Evolutionary conservation across 2,888 invertebrate species (phyloP).

Genomic region (Drosophila rellima): DNA sequence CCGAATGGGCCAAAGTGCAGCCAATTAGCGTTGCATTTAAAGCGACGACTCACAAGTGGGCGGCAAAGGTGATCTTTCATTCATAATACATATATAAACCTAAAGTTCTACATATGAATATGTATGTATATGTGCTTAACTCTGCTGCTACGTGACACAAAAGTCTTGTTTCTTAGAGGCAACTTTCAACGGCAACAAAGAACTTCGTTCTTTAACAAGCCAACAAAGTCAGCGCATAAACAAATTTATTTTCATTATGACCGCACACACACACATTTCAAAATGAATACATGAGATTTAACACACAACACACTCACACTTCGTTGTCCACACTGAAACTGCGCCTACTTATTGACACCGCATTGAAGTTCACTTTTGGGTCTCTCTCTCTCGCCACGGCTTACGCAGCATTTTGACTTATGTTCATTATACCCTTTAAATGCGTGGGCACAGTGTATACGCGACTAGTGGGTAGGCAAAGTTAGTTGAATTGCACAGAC

Average conservation of each 20-base stretch:
- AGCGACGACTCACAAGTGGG: constrained; percentile 47
- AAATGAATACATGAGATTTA: background rate
- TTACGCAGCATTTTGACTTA: constrained; percentile 51
- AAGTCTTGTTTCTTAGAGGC: constrained; percentile 52
- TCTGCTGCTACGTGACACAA: constrained; percentile 63
- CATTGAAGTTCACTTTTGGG: constrained; percentile 10
- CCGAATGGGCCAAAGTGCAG: constrained; percentile 58
- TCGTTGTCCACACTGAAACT: constrained; percentile 26
- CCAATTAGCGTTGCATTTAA: constrained; percentile 56
- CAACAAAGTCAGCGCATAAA: constrained; percentile 60
- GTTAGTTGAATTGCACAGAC: background rate
- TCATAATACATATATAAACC: background rate
- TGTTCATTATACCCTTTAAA: constrained; percentile 32
- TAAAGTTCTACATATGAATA: background rate
- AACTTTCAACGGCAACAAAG: constrained; percentile 59
- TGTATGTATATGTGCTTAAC: constrained; percentile 1
- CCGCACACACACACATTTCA: constrained; percentile 38
- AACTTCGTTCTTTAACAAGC: constrained; percentile 56
- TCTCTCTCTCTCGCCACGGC: constrained; percentile 26
- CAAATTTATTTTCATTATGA: constrained; percentile 72
- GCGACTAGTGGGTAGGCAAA: no score
- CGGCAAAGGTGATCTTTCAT: constrained; percentile 41
- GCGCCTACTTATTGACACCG: constrained; percentile 49
- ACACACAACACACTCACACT: constrained; percentile 19
- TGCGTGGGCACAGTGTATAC: constrained; percentile 7